Evolutionary conservation across 2,888 invertebrate species (phyloP), one percentile per base, ranked within the genome.

Genomic region (Melitaea athalia): DNA sequence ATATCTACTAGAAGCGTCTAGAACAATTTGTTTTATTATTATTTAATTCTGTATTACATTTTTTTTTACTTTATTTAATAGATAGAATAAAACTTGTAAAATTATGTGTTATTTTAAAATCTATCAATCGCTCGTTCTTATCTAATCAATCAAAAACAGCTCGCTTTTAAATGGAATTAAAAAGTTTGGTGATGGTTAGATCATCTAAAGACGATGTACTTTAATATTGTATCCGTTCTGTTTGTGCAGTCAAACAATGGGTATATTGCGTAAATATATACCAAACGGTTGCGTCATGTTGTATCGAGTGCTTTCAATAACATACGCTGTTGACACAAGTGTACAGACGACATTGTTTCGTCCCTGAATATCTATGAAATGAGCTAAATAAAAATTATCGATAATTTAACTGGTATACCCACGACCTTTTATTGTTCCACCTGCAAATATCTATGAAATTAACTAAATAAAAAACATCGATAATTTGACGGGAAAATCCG

Each of bases 311-410:
- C 82, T 79, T 85, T 88, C 82, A 81, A 89, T 87, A 90, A 91
- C 89, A 50, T 15, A 90, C 82, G 77, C 75, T 90, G 86, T 91
- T 89, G 86, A 86, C 84, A 86, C 91, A 91, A 91, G 87, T 91
- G 91, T 78, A 72, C 69, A 70, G 67, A 69, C 80, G 81, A 84
- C 85, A 84, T 83, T 86, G 84, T 83, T 75, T 47, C 10, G 38
- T 43, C 24, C n/a, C 52, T 53, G 43, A 68, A 59, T 64, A 64
- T n/a, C n/a, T 49, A 52, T 61, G 12, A 61, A 66, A 53, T 38
- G 38, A 38, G 38, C 38, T 38, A 38, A 38, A 55, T n/a, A n/a
- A 55, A 55, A 14, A 33, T 2, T 31, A 52, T 52, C 50, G 50
- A 17, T 17, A 52, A 24, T 24, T 24, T 24, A 3, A 24, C 3